Conservation (phyloP, 64 coral and sea anemone species). For the Porites australiensis region DNA sequence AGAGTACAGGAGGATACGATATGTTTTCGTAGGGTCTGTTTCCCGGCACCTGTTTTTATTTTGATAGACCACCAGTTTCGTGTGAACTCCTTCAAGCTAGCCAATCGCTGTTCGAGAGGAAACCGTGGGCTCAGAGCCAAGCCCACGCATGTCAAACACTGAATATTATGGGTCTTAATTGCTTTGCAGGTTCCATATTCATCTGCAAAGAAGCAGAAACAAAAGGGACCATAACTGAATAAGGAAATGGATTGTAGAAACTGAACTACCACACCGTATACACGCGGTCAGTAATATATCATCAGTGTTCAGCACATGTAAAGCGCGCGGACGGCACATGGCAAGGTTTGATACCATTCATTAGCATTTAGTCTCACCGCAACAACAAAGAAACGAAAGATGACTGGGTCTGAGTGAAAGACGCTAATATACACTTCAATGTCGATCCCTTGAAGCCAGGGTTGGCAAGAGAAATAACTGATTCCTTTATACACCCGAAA, state of each 20-base stretch:
- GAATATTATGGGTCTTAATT: neutral
- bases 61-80: constrained; percentile 17
- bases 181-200: constrained; percentile 15
- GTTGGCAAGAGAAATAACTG: too few relatives aligned
- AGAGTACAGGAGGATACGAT: neutral
- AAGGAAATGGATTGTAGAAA: too few relatives aligned
- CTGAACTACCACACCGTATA: neutral
- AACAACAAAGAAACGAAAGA: neutral
- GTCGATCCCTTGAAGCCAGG: too few relatives aligned
- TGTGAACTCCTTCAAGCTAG: neutral
- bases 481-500: too few relatives aligned
- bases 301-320: neutral
- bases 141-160: too few relatives aligned
- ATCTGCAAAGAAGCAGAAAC: neutral
- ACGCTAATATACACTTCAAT: too few relatives aligned
- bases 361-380: neutral
- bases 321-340: neutral
- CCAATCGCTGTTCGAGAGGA: neutral
- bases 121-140: neutral
- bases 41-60: constrained; percentile 39
- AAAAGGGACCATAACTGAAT: neutral
- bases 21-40: neutral
- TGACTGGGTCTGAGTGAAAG: too few relatives aligned
- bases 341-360: too few relatives aligned
- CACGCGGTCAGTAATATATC: neutral